phyloP scores from a whole-genome alignment of 2,797 vertebrate species.

The Pyrocephalus nanus region DNA sequence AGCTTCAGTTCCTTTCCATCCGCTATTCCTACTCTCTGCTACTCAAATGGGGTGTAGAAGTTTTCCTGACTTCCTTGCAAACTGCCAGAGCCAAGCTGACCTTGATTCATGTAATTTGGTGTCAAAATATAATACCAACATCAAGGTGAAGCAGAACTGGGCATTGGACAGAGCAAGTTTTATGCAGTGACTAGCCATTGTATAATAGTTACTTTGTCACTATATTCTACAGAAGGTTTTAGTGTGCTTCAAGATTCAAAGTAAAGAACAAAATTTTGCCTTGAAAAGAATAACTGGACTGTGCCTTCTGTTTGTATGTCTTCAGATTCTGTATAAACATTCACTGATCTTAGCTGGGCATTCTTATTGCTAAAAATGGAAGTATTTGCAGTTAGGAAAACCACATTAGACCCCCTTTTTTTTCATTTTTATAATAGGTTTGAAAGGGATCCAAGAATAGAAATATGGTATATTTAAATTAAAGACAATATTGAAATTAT shows the following conservation, averaged over 20 bases:
- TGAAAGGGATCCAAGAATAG: neutral
- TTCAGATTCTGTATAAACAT: slow-evolving; percentile 4
- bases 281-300: slow-evolving; percentile 2
- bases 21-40: neutral
- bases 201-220: neutral
- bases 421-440: neutral
- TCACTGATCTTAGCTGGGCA: neutral
- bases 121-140: neutral
- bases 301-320: neutral
- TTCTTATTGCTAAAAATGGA: neutral
- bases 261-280: neutral
- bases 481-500: neutral
- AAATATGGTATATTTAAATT: neutral
- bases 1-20: neutral
- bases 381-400: neutral
- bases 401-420: rapidly evolving
- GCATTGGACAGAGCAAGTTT: neutral
- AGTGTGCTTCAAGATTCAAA: neutral
- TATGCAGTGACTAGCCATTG: neutral
- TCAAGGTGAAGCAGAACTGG: neutral
- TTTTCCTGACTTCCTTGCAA: neutral
- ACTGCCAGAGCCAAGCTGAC: neutral
- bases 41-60: neutral
- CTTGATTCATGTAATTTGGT: neutral
- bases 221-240: neutral